Percentiles rank a stretch among this genome's conserved stretches.
These are phyloP conservation scores for Lepidurus couesii DNA, from an alignment of 1,140 invertebrate species.

Conservation along the genomic window DNA sequence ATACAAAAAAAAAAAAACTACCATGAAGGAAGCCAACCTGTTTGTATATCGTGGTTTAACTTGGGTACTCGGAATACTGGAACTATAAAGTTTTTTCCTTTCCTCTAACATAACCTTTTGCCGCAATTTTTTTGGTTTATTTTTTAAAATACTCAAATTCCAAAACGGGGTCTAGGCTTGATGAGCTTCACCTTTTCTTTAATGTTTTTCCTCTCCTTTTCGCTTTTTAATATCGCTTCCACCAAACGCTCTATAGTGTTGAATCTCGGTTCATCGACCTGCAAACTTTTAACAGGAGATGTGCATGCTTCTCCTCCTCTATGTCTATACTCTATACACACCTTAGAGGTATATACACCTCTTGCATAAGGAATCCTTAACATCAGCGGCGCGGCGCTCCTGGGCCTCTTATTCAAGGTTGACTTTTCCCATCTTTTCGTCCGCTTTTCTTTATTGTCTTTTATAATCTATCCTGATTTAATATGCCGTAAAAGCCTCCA, in stretches of 20 bases:
- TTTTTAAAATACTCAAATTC: not conserved
- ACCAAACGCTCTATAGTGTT: not conserved
- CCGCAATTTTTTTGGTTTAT: not conserved
- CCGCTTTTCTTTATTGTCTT: not conserved
- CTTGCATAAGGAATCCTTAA: not conserved
- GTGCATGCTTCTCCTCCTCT: not conserved
- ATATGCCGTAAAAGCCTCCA: not conserved
- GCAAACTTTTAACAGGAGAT: not conserved
- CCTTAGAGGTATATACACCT: not conserved
- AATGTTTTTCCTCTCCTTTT: not conserved
- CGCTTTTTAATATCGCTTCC: not conserved
- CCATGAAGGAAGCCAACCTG: not conserved
- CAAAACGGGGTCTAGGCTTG: not conserved
- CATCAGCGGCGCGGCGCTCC: too few relatives aligned
- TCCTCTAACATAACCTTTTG: not conserved
- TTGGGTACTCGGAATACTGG: not conserved
- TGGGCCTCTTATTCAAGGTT: conserved; percentile 8
- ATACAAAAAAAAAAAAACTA: not conserved
- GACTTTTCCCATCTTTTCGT: not conserved
- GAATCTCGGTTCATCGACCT: not conserved
- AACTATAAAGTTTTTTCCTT: not conserved
- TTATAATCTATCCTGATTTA: not conserved
- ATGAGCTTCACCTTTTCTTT: not conserved
- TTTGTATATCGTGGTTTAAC: too few relatives aligned
- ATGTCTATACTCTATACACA: not conserved